Conservation (phyloP, 2,797 vertebrate genomes). For the Anomalospiza imberbis region DNA sequence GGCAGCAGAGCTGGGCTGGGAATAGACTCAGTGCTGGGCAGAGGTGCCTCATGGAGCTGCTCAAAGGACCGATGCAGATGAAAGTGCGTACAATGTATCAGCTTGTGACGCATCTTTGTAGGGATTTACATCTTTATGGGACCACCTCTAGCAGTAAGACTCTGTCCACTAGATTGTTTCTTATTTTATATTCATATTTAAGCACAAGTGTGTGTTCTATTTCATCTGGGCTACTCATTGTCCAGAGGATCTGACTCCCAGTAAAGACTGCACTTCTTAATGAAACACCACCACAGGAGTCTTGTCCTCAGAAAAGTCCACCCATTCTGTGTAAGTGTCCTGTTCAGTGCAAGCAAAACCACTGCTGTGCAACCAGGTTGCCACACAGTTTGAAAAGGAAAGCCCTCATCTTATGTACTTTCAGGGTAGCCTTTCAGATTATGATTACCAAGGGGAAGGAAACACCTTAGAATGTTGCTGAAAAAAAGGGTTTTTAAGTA, state of each 20-base stretch:
- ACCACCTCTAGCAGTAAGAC: background rate
- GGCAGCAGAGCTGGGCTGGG: background rate
- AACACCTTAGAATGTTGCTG: background rate
- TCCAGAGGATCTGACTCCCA: background rate
- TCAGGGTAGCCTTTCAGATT: background rate
- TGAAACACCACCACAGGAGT: background rate
- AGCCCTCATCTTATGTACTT: background rate
- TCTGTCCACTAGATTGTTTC: background rate
- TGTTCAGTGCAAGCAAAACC: background rate
- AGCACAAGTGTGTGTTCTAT: rapidly evolving
- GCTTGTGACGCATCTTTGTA: background rate
- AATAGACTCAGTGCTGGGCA: background rate
- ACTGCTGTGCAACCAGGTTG: background rate
- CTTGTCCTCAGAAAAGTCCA: background rate
- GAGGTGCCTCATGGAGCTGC: background rate
- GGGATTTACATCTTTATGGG: background rate
- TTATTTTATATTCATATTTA: background rate
- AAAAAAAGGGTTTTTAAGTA: background rate
- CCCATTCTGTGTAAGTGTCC: rapidly evolving
- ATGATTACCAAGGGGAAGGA: background rate
- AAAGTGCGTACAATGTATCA: rapidly evolving
- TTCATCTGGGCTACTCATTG: background rate
- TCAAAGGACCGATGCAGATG: background rate
- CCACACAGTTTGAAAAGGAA: background rate
- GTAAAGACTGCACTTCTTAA: background rate